Evolutionary conservation across 2,113 vertebrate genomes (phyloP), one percentile per base, ranked within the genome.

Genomic region (Hyaena hyaena): DNA sequence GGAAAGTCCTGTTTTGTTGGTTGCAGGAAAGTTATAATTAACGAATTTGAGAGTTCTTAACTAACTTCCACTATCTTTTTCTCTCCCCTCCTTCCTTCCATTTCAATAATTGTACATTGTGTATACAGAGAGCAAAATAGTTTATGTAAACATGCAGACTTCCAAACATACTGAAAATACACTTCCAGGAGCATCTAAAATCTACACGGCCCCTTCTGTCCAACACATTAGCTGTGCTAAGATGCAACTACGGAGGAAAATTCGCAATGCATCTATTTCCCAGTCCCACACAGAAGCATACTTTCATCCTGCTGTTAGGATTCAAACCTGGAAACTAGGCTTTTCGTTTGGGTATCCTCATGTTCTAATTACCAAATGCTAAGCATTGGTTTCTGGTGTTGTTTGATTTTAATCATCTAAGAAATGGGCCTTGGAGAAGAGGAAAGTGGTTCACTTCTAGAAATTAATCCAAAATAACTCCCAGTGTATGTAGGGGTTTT

Each of bases 181-280:
- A 50, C 28, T 88, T 45, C 69, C 24, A 69, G 50, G n/a, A 43
- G 74, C 45, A 92, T 95, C 24, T 77, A 69, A 96, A 96, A 97
- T 85, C 21, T 8, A 53, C 81, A 63, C 4, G 9, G 77, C 23
- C 35, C 6, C 24, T 35, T 92, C 82, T 96, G 74, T 82, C 55
- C 77, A 17, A 14, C 33, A 35, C 43, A 90, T 88, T 80, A 84
- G 33, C 45, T 89, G 71, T 80, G 21, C 89, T 97, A 82, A 95
- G 87, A 87, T 83, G 95, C 94, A 71, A 97, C 65, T 71, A 35
- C 11, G 24, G 4, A 15, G 26, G 28, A 76, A 87, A 69, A 76
- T 80, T 43, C 63, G 0, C 69, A 68, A n/a, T 12, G 66, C 39
- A 17, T 85, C n/a, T 17, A 26, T 96, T 97, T 91, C 61, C 55